Evolutionary conservation across 1,140 invertebrate species (phyloP).

Genomic region (Wasmannia auropunctata): DNA sequence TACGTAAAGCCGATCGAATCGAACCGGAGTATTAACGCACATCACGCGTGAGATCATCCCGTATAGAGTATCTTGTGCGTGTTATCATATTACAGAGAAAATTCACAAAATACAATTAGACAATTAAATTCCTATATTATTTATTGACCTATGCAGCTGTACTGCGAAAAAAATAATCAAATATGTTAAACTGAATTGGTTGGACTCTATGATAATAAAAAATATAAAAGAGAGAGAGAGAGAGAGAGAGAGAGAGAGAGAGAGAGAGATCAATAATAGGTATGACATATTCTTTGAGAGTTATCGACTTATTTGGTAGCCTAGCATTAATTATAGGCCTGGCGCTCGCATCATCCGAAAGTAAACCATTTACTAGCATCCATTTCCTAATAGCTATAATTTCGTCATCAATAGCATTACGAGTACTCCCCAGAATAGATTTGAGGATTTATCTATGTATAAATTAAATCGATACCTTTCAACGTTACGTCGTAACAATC

Average conservation of each 20-base stretch:
- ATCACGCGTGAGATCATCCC: neutral
- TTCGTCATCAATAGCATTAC: neutral
- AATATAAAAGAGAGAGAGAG: neutral
- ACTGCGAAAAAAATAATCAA: neutral
- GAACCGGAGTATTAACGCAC: neutral
- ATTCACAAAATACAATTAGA: neutral
- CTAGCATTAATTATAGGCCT: neutral
- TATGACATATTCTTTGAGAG: neutral
- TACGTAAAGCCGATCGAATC: neutral
- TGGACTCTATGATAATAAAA: no score
- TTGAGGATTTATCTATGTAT: neutral
- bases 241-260: neutral
- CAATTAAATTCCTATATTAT: neutral
- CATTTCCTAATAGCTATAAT: neutral
- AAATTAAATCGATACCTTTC: constrained; percentile 2
- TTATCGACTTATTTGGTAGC: neutral
- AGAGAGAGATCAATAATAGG: neutral
- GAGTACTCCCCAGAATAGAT: neutral
- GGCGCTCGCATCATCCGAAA: neutral
- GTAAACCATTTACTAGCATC: neutral
- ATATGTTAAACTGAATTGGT: neutral
- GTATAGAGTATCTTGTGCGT: neutral
- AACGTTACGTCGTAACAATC: neutral
- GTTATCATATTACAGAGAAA: neutral
- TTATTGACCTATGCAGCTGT: neutral